phyloP scores from a whole-genome alignment of 2,888 invertebrate species.

The Candidula unifasciata region DNA sequence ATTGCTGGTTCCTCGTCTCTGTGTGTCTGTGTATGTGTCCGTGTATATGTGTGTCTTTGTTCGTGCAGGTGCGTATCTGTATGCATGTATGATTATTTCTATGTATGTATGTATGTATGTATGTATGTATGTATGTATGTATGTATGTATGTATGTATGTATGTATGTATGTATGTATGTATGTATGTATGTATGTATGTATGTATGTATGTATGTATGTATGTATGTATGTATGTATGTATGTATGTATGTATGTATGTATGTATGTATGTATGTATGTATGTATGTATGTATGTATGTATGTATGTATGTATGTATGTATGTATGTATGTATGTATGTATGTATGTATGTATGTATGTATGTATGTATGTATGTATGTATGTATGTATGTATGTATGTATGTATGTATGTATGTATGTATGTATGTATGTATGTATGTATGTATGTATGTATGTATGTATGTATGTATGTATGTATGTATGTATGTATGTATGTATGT shows the following conservation, averaged over 20 bases:
- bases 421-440: neutral
- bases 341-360: neutral
- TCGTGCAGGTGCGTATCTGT: neutral
- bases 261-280: neutral
- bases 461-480: neutral
- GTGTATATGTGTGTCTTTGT: too few species aligned
- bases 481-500: neutral
- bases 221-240: neutral
- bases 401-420: neutral
- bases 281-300: neutral
- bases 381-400: neutral
- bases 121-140: neutral
- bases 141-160: neutral
- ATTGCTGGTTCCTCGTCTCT: too few species aligned
- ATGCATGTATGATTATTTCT: neutral
- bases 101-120: neutral
- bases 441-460: neutral
- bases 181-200: neutral
- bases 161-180: neutral
- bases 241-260: neutral
- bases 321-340: neutral
- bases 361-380: neutral
- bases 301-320: neutral
- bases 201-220: neutral
- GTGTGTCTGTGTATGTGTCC: too few species aligned